These are phyloP conservation scores for Peromyscus maniculatus DNA, from an alignment of 2,113 vertebrate genomes.

Conservation along the genomic window DNA sequence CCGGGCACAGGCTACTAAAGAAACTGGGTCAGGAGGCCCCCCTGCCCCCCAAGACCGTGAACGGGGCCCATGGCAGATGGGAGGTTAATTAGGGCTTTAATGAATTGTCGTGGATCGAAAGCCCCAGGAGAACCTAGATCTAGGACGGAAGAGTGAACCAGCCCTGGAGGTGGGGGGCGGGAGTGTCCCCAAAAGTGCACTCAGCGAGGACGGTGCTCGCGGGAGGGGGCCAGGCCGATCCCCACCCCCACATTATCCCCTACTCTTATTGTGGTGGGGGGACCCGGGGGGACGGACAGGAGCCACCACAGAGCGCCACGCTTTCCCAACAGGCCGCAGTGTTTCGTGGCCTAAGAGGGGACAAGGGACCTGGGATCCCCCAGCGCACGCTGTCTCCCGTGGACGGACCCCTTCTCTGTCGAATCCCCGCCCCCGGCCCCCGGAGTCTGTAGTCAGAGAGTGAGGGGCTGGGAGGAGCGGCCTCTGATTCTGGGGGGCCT, in stretches of 20 bases:
- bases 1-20: background rate
- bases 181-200: slow-evolving; percentile 57
- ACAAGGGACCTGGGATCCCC: accelerated
- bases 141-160: slow-evolving; percentile 47
- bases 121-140: slow-evolving; percentile 59
- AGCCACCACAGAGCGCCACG: background rate
- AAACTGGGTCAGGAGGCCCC: slow-evolving; percentile 72
- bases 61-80: slow-evolving; percentile 30
- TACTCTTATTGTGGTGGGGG: background rate
- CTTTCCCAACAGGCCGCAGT: background rate
- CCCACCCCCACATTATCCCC: background rate
- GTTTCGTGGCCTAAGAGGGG: background rate
- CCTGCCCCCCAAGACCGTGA: background rate
- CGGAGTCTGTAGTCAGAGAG: background rate
- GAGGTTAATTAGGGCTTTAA: slow-evolving; percentile 79
- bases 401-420: too few species aligned
- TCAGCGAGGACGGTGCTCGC: background rate
- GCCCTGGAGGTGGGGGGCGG: background rate
- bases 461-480: background rate
- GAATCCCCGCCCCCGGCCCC: too few species aligned
- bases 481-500: background rate
- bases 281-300: background rate
- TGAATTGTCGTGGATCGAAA: slow-evolving; percentile 55
- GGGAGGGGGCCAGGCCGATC: background rate
- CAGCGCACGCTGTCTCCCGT: background rate